Base-by-base conservation (phyloP, 2,888 invertebrate species). In the Ypsolopha scabrella region DNA sequence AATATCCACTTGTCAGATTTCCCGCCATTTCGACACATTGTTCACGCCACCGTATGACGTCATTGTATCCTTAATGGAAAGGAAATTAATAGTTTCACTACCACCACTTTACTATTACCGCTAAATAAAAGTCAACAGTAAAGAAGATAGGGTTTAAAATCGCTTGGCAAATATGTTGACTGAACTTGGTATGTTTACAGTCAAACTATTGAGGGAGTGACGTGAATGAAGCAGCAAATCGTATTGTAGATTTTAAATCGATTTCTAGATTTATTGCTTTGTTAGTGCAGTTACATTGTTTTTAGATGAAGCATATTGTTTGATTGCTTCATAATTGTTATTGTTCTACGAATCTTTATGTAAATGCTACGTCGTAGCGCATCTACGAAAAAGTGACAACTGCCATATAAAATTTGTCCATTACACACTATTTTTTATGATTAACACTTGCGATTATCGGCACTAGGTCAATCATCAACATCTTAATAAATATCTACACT, bases 51-150 rank as follows among this genome's bases (percentile, higher is more conserved):
- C 56, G 62, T 70, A 62, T 79, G 79, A 76, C 71, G 75, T 73
- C 70, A 78, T 80, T 82, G 75, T 81, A 62, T 57, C 57, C 53
- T 67, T 73, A 77, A 80, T 78, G 72, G 72, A 75, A 75, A 75
- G 80, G 80, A 81, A 81, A 82, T 81, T 75, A 75, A 74, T 79
- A 77, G 78, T 79, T 72, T 68, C 68, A 61, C 62, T 62, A 57
- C 9, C 60, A 64, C 64, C 68, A 63, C 60, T 55, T 50, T 58
- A 43, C 51, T 54, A 59, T 62, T 67, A 63, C 52, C 0, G 0
- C 0, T 4, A 24, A 24, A 24, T 24, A 4, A 24, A 24, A 4
- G 24, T 24, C 4, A 24, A 13, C 24, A 3, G 1, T 0, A 24
- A 60, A 24, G 24, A 24, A 24, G 24, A 24, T 65, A 72, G 58